These are phyloP conservation scores for Pituophis catenifer DNA, from an alignment of 2,113 vertebrate species.

Conservation along the genomic window DNA sequence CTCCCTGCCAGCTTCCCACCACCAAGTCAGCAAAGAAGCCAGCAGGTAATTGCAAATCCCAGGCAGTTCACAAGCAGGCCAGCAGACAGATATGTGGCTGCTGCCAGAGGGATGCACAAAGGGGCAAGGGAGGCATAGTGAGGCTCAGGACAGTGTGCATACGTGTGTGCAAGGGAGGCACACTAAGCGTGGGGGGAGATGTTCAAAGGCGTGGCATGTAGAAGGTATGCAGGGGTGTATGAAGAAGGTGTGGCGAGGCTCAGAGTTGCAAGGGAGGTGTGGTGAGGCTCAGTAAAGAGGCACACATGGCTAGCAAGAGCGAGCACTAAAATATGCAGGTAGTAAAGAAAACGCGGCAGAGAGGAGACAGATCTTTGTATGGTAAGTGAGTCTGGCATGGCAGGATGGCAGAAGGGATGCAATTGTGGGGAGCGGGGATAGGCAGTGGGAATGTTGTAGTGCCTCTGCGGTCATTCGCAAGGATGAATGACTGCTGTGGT, in stretches of 20 bases:
- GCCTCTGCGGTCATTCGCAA: no score
- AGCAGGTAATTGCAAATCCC: background rate
- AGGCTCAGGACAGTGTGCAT: background rate
- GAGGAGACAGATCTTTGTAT: no score
- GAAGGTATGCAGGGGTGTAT: background rate
- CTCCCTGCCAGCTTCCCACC: background rate
- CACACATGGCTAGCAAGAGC: background rate
- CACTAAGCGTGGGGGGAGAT: background rate
- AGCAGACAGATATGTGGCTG: background rate
- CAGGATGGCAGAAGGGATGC: no score
- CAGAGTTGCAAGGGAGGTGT: background rate
- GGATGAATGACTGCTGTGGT: no score
- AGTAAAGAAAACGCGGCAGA: background rate
- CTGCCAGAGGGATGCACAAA: background rate
- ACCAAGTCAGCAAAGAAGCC: background rate
- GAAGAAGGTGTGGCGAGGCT: background rate
- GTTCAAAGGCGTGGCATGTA: background rate
- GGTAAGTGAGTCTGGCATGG: no score
- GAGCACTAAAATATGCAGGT: background rate
- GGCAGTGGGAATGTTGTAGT: no score
- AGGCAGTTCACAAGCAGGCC: background rate
- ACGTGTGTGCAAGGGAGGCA: background rate
- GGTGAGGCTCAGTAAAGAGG: background rate
- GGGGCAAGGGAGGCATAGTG: background rate
- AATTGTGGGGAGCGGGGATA: no score